Evolutionary conservation across 2,888 invertebrate genomes (phyloP), one percentile per base, ranked within the genome.

Genomic region (Lycaena phlaeas): DNA sequence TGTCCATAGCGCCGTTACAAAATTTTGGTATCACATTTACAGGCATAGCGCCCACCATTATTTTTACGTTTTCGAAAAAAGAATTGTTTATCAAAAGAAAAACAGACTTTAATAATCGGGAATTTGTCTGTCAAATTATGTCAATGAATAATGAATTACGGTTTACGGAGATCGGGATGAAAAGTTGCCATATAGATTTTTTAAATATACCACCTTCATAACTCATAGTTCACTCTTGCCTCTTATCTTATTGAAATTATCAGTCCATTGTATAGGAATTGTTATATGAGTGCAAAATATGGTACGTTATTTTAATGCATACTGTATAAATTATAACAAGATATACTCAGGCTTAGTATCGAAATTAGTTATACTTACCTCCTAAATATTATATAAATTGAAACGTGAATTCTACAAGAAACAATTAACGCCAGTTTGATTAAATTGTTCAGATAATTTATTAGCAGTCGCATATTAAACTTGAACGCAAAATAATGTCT

Each of bases 21-120:
- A 81, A 84, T 81, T 82, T 84, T 66, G 84, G 82, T 66, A 82
- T 74, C 67, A 84, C 64, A 66, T 79, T 76, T 58, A 84, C 79
- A 81, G 84, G 82, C 82, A 82, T 81, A 51, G 81, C 84, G 79
- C 84, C 84, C 75, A 84, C 84, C 84, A 84, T 84, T 75, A 68
- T 84, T 68, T 70, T 70, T 54, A 52, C 51, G 61, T 68, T 70
- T 79, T 78, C 71, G 65, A 77, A 81, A 81, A 72, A 65, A 57
- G 77, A 77, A 79, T 64, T 74, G 61, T 73, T 71, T 68, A 67
- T 55, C 56, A 72, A 78, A 75, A 69, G 56, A 68, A 75, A 78
- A 77, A 68, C 79, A 77, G 76, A 59, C 64, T 66, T 72, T 63
- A 60, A 62, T 54, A 15, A 64, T 57, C 60, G 50, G 56, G 53